A percentile compares a stretch with the other conserved stretches of the same genome.
Conservation (phyloP, 2,113 vertebrate genomes). For the Sardina pilchardus region DNA sequence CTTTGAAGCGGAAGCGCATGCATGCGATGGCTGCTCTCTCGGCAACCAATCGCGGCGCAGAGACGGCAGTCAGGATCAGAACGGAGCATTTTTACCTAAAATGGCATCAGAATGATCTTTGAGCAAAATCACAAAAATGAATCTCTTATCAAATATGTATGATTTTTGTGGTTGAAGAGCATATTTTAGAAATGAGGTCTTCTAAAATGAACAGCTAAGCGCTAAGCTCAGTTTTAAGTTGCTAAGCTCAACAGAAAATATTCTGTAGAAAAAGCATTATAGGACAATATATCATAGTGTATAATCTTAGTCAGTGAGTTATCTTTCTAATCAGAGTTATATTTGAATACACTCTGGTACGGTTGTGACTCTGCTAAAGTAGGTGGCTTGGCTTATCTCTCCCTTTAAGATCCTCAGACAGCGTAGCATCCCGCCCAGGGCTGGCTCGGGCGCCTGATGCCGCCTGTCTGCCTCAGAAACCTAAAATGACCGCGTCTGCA, state of each 20-base stretch:
- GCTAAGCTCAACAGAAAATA: not conserved
- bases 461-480: not conserved
- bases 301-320: not conserved
- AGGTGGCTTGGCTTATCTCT: not conserved
- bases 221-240: not conserved
- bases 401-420: not conserved
- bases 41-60: not conserved
- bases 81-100: not conserved
- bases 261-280: not conserved
- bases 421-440: not conserved
- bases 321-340: too few species aligned
- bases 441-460: not conserved
- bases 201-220: not conserved
- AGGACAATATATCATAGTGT: not conserved
- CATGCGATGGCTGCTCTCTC: slow-evolving; percentile 16
- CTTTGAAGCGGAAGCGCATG: slow-evolving; percentile 43
- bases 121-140: not conserved
- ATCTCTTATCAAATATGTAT: not conserved
- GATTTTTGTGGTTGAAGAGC: not conserved
- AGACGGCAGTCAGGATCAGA: slow-evolving; percentile 1
- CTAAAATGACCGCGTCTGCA: slow-evolving; percentile 1
- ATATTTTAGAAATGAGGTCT: not conserved
- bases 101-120: not conserved
- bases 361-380: not conserved
- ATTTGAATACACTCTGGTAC: too few species aligned